Base-by-base conservation (phyloP, 2,797 vertebrate genomes). In the Chromobotia macracanthus region DNA sequence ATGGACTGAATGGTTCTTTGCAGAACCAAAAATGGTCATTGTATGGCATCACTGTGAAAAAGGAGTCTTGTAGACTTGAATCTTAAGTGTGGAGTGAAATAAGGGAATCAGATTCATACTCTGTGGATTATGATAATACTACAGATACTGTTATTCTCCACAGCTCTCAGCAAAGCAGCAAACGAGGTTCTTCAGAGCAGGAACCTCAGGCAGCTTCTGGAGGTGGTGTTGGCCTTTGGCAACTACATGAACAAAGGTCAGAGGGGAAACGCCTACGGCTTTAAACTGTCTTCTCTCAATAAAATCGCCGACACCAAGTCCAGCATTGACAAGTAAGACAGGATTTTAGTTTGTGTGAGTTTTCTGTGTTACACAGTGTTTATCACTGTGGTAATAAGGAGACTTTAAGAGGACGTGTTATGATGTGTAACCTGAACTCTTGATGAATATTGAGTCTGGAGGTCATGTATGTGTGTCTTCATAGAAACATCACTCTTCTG, bases 191-290 rank as follows among this genome's bases (percentile, higher is more conserved):
- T 95, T 69, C 91, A 92, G 79, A 96, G 95, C 86, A 87, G 87
- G 66, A 94, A 92, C 84, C 90, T 96, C 69, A 92, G 89, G 82
- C 94, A 95, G 87, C 89, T 95, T 74, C 86, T 96, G 75, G 95
- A 96, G 84, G 94, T 98, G 84, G 94, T 98, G 58, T 90, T 98
- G 88, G 97, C 97, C 35, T 95, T 98, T 1, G 97, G 97, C 51
- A 98, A 98, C 93, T 98, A 97, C 88, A 98, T 98, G 97, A 98
- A 98, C 90, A 98, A 97, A 87, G 97, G 97, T 65, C 97, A 98
- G 82, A 91, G 97, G 81, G 97, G 97, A 72, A 98, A 96, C 0
- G 96, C 97, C 0, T 97, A 92, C 0, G 97, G 97, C 48, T 98
- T 98, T 81, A 97, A 94, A 90, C 91, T 98, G 80, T 94, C 95